Base-by-base conservation (phyloP, 2,888 invertebrate genomes). In the Luperina testacea region DNA sequence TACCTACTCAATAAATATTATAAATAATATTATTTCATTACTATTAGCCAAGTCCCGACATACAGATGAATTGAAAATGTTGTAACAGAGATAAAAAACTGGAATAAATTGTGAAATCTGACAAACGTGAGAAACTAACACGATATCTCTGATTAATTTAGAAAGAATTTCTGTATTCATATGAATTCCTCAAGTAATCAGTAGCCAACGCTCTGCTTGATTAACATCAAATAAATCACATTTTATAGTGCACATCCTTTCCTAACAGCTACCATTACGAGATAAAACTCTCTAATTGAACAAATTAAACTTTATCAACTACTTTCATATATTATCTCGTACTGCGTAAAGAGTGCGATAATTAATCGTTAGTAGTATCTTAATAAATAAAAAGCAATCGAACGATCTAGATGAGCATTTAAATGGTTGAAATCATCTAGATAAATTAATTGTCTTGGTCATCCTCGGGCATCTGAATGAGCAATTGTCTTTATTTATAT, bases 91-190 rank as follows among this genome's bases (percentile, higher is more conserved):
- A 78, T 76, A 88, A 83, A 89, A 88, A 86, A 86, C 78, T 88
- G 76, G 87, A 88, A 86, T 87, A 82, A 88, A 86, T 88, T 88
- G 88, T 81, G 85, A 89, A 88, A 88, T 88, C 81, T 78, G 80
- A 85, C 83, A 82, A 79, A 85, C 83, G 84, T 88, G 88, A 82
- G 88, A 89, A 88, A 75, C 81, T 75, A 82, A 81, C 64, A 87
- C 73, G 77, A 65, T 74, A 80, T 77, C 88, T 74, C 75, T 72
- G 80, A 80, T 82, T 89, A 74, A 71, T 77, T 87, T 82, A 67
- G 67, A 85, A 87, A 87, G 73, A 82, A 84, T 85, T 75, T 85
- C 64, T 82, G 67, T 80, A 75, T 81, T 77, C 61, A 20, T 78
- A 87, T 74, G 67, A 81, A 80, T 89, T 80, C 59, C 59, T 75